Evolutionary conservation across 2,113 vertebrate species (phyloP), one percentile per base, ranked within the genome.

Genomic region (Rhea americana): DNA sequence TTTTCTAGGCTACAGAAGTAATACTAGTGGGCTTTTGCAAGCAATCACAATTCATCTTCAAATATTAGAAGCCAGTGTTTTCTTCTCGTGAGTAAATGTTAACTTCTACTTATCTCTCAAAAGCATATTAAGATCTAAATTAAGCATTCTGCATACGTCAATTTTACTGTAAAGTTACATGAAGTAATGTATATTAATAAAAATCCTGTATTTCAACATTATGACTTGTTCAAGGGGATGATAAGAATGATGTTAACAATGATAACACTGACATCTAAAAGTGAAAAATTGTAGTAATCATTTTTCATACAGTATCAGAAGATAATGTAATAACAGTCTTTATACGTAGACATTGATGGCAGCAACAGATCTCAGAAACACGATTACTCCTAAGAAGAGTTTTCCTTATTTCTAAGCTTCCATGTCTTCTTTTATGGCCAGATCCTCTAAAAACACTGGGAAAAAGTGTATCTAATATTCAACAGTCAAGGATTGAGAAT

Each of bases 81-180:
- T 85, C 32, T 71, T 88, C 65, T 90, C 65, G 43, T 18, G 32
- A 48, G 59, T 43, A 89, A 78, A 65, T 41, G 15, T 37, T 58
- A 74, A 83, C 37, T 85, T 63, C 39, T 48, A 5, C 20, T 88
- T 7, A 75, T 78, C 41, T 82, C 61, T 87, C 73, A 81, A 51
- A 90, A 71, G 51, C 13, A 17, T n/a, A 91, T 75, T 81, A 93
- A 78, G 55, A 71, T 86, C 83, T 78, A 86, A 89, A 87, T 79
- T 66, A 88, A 72, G 19, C 59, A 28, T 71, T 91, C 55, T 41
- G 41, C 72, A 50, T 50, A 73, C 1, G 14, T 70, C n/a, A 77
- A 71, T 73, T 41, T 74, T 65, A 89, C 9, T 89, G 71, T 43
- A 50, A 92, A 92, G 67, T 76, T 73, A 58, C 18, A 74, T 19